Base-by-base conservation (phyloP, 2,113 vertebrate genomes). In the Cinclus cinclus region DNA sequence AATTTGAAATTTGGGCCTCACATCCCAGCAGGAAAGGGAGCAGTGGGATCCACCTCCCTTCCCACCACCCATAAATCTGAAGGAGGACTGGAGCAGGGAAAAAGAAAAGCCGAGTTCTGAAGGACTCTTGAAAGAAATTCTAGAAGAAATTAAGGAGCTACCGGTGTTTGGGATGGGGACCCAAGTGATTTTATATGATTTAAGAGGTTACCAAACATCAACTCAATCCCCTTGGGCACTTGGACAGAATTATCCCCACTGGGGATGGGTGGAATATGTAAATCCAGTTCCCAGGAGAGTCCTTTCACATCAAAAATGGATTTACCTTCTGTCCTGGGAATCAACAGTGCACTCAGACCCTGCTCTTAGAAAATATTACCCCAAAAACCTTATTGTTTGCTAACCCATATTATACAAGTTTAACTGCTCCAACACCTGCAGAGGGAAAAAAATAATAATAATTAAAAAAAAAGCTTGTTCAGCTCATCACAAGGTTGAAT, bases 381-480 rank as follows among this genome's bases (percentile, higher is more conserved):
- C 24, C 58, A 28, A 20, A 42, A 63, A 11, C 2, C 3, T 39
- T 7, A 3, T 5, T 13, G 1, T 39, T 63, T 79, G 25, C 24
- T 27, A 16, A 15, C 3, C 21, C 35, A 5, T 2, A 1, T 24
- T 37, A 3, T 2, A 0, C 1, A 28, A n/a, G 6, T 21, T 10
- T 14, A 74, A 37, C 41, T 25, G 9, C 8, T 67, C 49, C 20
- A 63, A 69, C 13, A 65, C 6, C 25, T 16, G 46, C 18, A 13
- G 23, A 14, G 41, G 28, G 7, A n/a, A 15, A 31, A 2, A 18
- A 59, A 50, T 52, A 11, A 28, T 7, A 2, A 21, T n/a, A n/a
- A n/a, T n/a, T n/a, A 58, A 39, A 60, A 11, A n/a, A 8, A 24
- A 24, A 41, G 0, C 37, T 7, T 6, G 3, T 22, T n/a, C 83